Evolutionary conservation across 2,797 vertebrate genomes (phyloP).

Genomic region (Bovichtus diacanthus): DNA sequence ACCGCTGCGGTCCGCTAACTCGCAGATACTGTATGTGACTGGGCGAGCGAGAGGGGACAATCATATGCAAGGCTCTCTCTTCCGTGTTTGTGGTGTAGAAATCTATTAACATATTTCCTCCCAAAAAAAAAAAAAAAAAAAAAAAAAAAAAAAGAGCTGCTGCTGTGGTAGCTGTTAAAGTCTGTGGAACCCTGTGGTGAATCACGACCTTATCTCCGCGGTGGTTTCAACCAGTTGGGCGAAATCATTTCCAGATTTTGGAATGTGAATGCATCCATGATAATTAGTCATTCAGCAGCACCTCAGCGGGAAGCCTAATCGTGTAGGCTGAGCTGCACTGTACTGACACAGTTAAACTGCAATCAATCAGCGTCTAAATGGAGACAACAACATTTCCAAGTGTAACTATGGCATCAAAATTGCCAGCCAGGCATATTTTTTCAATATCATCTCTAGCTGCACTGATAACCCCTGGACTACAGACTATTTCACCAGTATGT

Average conservation of each 20-base stretch:
- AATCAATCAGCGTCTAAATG: constrained; percentile 34
- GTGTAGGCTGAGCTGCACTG: constrained; percentile 6
- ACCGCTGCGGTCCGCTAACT: constrained; percentile 25
- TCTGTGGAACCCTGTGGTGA: constrained; percentile 54
- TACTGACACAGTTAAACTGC: constrained; percentile 31
- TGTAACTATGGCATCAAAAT: constrained; percentile 14
- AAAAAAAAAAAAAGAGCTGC: constrained; percentile 48
- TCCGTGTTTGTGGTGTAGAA: constrained; percentile 69
- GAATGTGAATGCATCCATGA: constrained; percentile 63
- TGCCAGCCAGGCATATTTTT: background rate
- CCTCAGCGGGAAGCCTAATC: constrained; percentile 35
- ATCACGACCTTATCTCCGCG: constrained; percentile 67
- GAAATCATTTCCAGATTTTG: constrained; percentile 78
- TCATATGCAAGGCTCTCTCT: constrained; percentile 26
- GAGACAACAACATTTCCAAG: constrained; percentile 28
- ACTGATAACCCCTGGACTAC: background rate
- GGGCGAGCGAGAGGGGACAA: constrained; percentile 45
- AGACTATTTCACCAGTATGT: background rate
- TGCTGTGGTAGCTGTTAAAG: constrained; percentile 57
- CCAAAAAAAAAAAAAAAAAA: background rate
- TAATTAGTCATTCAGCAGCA: constrained; percentile 64
- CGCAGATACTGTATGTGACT: constrained; percentile 56
- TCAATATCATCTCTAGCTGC: background rate
- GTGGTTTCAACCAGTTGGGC: constrained; percentile 68
- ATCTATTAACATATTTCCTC: constrained; percentile 77